These are phyloP conservation scores for Tetraneura akinire DNA, from an alignment of 1,140 invertebrate species.

Conservation along the genomic window DNA sequence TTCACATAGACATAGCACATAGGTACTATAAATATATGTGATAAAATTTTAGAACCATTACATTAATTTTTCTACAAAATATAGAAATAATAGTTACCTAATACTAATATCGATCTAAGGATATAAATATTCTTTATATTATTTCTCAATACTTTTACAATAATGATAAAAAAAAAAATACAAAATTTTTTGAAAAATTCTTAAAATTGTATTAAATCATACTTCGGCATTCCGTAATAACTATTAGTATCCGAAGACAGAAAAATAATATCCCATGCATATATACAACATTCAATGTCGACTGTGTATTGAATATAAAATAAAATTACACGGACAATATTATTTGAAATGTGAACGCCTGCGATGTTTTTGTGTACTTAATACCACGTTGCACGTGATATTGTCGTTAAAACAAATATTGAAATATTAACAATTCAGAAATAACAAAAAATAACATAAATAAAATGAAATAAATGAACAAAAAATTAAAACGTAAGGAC, in stretches of 20 bases:
- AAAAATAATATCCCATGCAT: not conserved
- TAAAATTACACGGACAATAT: not conserved
- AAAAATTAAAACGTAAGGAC: too few relatives aligned
- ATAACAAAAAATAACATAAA: not conserved
- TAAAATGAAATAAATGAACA: too few relatives aligned
- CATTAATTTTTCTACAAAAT: too few relatives aligned
- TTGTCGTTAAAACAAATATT: constrained; percentile 1
- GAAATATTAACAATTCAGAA: not conserved
- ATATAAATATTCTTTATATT: too few relatives aligned
- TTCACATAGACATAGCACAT: not conserved
- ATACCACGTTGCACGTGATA: constrained; percentile 12
- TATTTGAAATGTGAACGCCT: not conserved
- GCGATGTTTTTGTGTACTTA: not conserved
- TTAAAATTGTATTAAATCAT: too few relatives aligned
- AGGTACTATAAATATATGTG: too few relatives aligned
- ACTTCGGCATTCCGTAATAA: not conserved
- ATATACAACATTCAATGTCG: constrained; percentile 22
- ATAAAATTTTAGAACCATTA: too few relatives aligned
- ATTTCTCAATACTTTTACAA: too few relatives aligned
- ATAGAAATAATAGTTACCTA: not conserved
- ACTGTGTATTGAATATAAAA: constrained; percentile 26
- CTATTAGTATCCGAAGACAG: not conserved
- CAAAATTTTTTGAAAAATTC: too few relatives aligned
- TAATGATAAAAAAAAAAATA: too few relatives aligned
- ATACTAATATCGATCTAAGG: too few relatives aligned